Evolutionary conservation across 2,888 invertebrate species (phyloP).

Genomic region (Tetheella fluctuosa): DNA sequence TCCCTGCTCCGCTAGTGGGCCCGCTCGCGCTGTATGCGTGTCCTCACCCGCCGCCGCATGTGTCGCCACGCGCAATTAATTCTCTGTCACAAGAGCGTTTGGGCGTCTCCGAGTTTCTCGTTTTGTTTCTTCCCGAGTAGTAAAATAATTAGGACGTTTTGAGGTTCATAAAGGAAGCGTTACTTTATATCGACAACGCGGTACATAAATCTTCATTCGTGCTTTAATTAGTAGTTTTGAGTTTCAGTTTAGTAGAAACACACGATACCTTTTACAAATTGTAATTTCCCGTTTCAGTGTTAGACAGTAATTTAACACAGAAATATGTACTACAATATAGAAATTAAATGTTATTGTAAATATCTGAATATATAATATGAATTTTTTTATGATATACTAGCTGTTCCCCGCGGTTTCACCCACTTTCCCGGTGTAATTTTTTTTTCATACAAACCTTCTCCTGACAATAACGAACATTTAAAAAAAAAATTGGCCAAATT

Average conservation of each 20-base stretch:
- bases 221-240: conserved; percentile 74
- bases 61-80: conserved; percentile 83
- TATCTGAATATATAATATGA: no score
- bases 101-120: conserved; percentile 78
- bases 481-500: no score
- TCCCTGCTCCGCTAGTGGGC: conserved; percentile 37
- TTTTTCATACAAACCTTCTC: no score
- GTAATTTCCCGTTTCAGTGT: background rate
- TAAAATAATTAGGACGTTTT: conserved; percentile 84
- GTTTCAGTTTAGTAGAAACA: conserved; percentile 48
- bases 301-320: background rate
- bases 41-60: conserved; percentile 56
- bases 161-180: conserved; percentile 83
- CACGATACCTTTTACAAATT: background rate
- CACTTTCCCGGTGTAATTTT: no score
- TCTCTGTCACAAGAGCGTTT: conserved; percentile 83
- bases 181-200: conserved; percentile 83
- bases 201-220: conserved; percentile 81
- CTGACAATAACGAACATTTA: no score
- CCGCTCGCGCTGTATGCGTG: conserved; percentile 32
- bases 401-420: no score
- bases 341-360: no score
- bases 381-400: no score
- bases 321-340: no score
- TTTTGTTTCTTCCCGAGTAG: conserved; percentile 76